Percentiles rank a stretch among this genome's conserved stretches.
Conservation (phyloP, 2,113 vertebrate genomes). For the Sitta europaea region DNA sequence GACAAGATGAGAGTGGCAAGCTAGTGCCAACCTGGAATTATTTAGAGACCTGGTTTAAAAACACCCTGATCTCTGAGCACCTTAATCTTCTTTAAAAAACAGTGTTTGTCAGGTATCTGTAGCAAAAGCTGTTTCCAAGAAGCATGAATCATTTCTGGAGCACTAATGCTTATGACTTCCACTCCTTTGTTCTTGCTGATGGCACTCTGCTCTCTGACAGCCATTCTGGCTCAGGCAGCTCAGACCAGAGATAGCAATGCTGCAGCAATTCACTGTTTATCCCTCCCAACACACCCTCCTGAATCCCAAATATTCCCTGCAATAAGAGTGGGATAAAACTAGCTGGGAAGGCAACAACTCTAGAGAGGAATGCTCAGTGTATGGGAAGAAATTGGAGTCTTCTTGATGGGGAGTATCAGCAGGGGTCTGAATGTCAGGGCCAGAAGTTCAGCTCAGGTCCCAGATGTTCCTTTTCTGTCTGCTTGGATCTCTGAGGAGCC, state of each 20-base stretch:
- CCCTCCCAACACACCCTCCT: background rate
- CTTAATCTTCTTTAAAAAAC: background rate
- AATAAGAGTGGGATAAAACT: background rate
- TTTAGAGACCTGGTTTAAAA: background rate
- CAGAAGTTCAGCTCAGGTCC: background rate
- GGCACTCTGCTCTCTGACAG: background rate
- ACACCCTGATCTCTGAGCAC: background rate
- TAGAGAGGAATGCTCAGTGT: background rate
- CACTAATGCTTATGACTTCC: background rate
- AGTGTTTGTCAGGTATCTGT: background rate
- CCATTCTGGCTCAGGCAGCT: background rate
- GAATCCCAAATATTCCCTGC: background rate
- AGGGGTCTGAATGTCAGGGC: background rate
- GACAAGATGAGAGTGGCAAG: background rate
- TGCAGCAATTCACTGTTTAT: background rate
- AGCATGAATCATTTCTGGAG: slow-evolving; percentile 42
- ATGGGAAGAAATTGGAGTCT: background rate
- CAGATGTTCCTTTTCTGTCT: background rate
- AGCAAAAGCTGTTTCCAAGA: slow-evolving; percentile 22
- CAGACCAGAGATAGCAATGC: background rate
- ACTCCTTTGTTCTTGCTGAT: background rate
- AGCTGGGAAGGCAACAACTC: background rate
- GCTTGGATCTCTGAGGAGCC: background rate
- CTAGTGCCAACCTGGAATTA: background rate
- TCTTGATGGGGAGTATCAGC: background rate